A percentile compares a stretch with the other conserved stretches of the same genome.
Evolutionary conservation across 1,140 invertebrate species (phyloP).

Genomic region (Tetraneura akinire): DNA sequence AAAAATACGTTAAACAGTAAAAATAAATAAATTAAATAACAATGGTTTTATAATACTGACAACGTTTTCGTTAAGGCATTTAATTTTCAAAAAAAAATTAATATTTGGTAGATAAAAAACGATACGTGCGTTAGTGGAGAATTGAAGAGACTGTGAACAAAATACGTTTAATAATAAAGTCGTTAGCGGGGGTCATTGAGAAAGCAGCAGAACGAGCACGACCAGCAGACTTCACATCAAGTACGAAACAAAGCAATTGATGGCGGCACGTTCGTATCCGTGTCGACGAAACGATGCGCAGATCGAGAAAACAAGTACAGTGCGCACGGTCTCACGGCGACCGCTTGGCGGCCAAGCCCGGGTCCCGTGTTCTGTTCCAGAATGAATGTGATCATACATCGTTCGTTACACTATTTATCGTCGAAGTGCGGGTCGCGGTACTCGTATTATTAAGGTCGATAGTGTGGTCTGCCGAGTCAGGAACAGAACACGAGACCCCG

Average conservation of each 20-base stretch:
- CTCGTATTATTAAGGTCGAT: not conserved
- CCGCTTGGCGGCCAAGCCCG: not conserved
- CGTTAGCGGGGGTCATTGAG: not conserved
- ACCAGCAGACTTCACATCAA: conserved; percentile 45
- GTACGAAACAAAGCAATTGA: conserved; percentile 43
- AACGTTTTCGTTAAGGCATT: not conserved
- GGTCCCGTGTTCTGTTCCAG: conserved; percentile 23
- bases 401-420: too few relatives aligned
- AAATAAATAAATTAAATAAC: not conserved
- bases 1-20: conserved; percentile 2
- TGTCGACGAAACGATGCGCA: not conserved
- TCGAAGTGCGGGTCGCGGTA: not conserved
- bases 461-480: not conserved
- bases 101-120: not conserved
- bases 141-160: not conserved
- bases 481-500: conserved; percentile 35
- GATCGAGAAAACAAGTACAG: not conserved
- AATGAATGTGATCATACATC: not conserved
- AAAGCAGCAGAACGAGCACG: conserved; percentile 14
- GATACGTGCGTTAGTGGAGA: not conserved
- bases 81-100: not conserved
- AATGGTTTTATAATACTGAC: conserved; percentile 6
- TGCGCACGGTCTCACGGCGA: not conserved
- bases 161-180: not conserved
- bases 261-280: not conserved